These are phyloP conservation scores for Octodon degus DNA, from an alignment of 2,113 vertebrate genomes.

Conservation along the genomic window DNA sequence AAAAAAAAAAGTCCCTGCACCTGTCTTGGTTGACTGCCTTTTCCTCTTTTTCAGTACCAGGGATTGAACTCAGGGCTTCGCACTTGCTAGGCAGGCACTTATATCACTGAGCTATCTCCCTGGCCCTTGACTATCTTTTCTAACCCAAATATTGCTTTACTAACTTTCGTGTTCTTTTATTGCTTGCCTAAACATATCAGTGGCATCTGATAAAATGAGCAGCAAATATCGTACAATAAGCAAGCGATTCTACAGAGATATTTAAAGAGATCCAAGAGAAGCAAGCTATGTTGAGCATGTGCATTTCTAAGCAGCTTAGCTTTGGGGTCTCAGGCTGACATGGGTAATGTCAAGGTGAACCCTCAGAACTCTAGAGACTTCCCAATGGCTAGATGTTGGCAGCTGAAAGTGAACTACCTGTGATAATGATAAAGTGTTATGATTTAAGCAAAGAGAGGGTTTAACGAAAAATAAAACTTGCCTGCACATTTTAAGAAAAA, in stretches of 20 bases:
- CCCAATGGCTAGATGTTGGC: neutral
- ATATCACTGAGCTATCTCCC: too few relatives aligned
- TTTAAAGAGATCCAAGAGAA: neutral
- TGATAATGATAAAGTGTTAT: neutral
- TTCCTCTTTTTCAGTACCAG: too few relatives aligned
- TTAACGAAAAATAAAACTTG: neutral
- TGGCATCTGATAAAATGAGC: neutral
- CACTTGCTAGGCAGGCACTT: too few relatives aligned
- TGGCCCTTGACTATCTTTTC: neutral
- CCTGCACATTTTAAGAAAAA: neutral
- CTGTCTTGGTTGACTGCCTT: neutral
- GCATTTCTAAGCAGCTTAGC: neutral
- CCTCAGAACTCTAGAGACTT: fast-evolving
- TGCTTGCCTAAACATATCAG: neutral
- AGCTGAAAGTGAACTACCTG: neutral
- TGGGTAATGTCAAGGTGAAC: fast-evolving
- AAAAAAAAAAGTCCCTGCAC: neutral
- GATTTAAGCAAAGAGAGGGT: neutral
- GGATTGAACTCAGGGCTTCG: too few relatives aligned
- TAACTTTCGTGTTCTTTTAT: neutral
- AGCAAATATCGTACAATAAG: neutral
- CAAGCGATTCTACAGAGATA: neutral
- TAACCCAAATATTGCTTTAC: neutral
- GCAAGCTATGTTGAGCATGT: neutral
- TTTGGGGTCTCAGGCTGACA: neutral